Evolutionary conservation across 2,797 vertebrate genomes (phyloP).

Genomic region (Phataginus tricuspis): DNA sequence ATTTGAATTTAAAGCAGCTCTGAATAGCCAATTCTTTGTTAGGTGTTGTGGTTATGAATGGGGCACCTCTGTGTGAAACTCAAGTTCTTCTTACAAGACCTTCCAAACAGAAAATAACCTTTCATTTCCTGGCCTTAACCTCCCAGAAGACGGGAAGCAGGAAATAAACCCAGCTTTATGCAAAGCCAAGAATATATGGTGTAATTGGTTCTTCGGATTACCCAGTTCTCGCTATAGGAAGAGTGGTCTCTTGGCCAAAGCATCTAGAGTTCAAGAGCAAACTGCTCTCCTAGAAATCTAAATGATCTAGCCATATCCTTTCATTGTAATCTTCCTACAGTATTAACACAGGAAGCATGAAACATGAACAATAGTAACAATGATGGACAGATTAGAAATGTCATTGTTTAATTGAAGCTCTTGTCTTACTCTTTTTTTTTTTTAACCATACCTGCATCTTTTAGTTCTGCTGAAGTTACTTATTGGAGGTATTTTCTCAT

Average conservation of each 20-base stretch:
- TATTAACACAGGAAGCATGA: background rate
- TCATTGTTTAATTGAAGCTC: background rate
- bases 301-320: background rate
- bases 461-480: background rate
- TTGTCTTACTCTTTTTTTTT: background rate
- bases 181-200: conserved; percentile 34
- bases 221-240: background rate
- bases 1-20: conserved; percentile 74
- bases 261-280: background rate
- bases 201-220: conserved; percentile 15
- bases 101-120: conserved; percentile 79
- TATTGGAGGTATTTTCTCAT: background rate
- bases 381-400: background rate
- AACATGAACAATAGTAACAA: background rate
- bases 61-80: conserved; percentile 76
- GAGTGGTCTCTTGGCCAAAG: background rate
- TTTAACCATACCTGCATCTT: background rate
- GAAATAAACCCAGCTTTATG: conserved; percentile 55
- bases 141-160: conserved; percentile 30
- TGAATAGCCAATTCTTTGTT: conserved; percentile 72
- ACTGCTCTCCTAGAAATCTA: background rate
- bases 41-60: conserved; percentile 65
- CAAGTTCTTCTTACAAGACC: conserved; percentile 71
- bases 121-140: conserved; percentile 67
- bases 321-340: background rate